Evolutionary conservation across 2,113 vertebrate genomes (phyloP).

Genomic region (Conger conger): DNA sequence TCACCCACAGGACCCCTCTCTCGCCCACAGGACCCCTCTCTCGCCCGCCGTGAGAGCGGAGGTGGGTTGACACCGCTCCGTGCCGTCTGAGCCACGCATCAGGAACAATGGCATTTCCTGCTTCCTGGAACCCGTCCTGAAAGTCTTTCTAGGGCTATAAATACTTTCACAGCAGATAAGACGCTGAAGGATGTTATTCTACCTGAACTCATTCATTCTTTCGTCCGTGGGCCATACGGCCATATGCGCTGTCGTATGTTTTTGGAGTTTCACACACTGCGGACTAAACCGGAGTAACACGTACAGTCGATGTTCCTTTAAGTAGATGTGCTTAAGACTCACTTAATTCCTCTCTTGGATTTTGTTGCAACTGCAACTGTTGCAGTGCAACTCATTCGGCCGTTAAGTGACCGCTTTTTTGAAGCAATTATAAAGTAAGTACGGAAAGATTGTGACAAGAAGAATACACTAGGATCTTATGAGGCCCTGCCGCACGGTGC

Average conservation of each 20-base stretch:
- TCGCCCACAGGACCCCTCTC: background rate
- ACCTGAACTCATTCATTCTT: background rate
- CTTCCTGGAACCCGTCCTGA: background rate
- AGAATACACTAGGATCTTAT: background rate
- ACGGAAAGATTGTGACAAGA: background rate
- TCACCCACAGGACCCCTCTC: no score
- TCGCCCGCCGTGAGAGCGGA: background rate
- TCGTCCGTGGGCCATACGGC: background rate
- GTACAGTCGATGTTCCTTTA: no score
- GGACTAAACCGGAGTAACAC: no score
- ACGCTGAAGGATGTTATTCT: conserved; percentile 5
- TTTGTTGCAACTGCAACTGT: no score
- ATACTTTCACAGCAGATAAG: background rate
- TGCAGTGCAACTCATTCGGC: no score
- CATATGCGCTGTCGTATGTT: background rate
- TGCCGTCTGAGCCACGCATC: background rate
- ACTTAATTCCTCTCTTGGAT: no score
- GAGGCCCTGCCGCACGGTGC: background rate
- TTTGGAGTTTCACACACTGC: no score
- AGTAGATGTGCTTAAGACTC: no score
- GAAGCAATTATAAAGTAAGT: background rate
- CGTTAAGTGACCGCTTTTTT: background rate
- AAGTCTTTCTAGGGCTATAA: background rate
- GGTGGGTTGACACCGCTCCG: background rate
- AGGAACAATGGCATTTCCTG: conserved; percentile 12